Conservation (phyloP, 1,140 invertebrate genomes). For the Halesus radiatus region DNA sequence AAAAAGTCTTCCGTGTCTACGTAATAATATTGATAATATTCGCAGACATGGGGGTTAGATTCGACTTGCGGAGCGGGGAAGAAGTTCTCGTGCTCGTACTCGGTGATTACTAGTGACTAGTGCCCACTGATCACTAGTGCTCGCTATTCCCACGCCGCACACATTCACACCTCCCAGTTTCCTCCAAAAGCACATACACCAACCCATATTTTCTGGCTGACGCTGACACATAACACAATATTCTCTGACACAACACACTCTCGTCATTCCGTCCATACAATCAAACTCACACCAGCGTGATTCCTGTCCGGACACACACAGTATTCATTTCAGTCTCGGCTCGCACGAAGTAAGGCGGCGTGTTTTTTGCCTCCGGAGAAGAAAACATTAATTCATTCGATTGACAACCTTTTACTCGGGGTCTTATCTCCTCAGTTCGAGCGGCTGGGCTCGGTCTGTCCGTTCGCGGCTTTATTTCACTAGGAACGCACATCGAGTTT, state of each 20-base stretch:
- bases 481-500: constrained; percentile 35
- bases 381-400: not conserved
- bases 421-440: not conserved
- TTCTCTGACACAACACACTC: constrained; percentile 12
- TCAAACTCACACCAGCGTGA: constrained; percentile 16
- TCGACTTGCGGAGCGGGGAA: not conserved
- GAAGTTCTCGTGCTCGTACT: no score
- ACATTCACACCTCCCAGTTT: constrained; percentile 9
- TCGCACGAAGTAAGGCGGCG: not conserved
- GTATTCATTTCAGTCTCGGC: not conserved
- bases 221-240: not conserved
- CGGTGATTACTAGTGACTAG: no score
- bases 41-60: not conserved
- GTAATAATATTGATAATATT: not conserved
- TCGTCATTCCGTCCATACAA: constrained; percentile 18
- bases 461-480: constrained; percentile 32
- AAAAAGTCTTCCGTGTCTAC: not conserved
- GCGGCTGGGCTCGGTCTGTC: not conserved
- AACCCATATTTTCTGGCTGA: not conserved
- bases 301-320: constrained; percentile 5
- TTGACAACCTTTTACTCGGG: constrained; percentile 15
- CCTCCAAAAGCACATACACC: not conserved
- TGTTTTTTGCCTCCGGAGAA: not conserved
- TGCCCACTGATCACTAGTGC: no score
- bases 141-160: not conserved